Conservation (phyloP, 2,113 vertebrate species). For the Mormyrus lacerda region DNA sequence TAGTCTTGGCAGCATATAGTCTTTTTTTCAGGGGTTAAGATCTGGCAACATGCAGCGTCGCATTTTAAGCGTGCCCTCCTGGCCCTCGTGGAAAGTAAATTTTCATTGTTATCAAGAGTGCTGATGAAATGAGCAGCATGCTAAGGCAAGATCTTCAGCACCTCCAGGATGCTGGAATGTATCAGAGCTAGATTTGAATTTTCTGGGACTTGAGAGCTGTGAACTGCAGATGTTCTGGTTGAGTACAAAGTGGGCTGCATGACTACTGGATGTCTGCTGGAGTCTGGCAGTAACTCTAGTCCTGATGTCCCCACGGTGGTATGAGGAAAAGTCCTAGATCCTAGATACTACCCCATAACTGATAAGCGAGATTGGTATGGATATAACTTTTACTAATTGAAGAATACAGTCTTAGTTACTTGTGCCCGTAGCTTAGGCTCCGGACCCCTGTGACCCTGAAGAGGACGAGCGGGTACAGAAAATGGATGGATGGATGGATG, state of each 20-base stretch:
- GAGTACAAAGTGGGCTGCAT: neutral
- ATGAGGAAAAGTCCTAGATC: neutral
- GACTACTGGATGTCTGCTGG: neutral
- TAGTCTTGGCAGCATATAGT: conserved; percentile 5
- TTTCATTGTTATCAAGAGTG: neutral
- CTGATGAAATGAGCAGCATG: neutral
- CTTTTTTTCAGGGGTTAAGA: neutral
- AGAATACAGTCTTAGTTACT: neutral
- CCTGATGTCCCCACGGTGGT: neutral
- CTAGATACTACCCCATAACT: neutral
- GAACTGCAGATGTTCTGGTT: neutral
- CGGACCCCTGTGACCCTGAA: neutral
- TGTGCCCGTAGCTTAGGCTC: neutral
- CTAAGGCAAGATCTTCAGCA: neutral
- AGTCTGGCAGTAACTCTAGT: neutral
- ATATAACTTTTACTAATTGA: neutral
- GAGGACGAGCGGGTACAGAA: neutral
- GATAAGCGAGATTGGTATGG: neutral
- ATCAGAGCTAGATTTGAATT: neutral
- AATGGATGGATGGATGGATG: neutral
- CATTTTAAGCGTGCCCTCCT: neutral
- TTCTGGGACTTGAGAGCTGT: neutral
- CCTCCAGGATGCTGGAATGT: neutral
- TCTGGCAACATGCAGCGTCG: neutral
- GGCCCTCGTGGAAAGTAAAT: neutral